Conservation (phyloP, 2,797 vertebrate genomes). For the Macropus fuliginosus region DNA sequence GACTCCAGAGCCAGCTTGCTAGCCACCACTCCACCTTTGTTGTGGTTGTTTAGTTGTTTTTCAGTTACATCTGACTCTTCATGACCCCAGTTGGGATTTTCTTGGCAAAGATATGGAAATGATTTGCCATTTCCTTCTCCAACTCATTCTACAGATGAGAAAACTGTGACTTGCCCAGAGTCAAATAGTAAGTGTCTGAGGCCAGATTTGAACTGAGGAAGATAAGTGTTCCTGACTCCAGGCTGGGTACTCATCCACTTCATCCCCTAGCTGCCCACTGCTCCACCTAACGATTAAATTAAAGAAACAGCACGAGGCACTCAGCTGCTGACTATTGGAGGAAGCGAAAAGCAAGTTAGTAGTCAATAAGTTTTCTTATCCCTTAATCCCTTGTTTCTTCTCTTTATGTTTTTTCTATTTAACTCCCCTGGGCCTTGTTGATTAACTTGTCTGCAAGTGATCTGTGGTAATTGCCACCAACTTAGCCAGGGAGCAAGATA, state of each 20-base stretch:
- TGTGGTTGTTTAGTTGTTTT: background rate
- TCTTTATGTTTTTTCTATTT: background rate
- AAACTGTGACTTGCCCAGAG: background rate
- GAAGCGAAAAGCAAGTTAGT: background rate
- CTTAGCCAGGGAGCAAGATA: background rate
- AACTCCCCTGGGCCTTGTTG: background rate
- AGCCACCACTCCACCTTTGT: background rate
- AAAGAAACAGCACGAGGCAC: constrained; percentile 1
- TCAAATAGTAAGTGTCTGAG: background rate
- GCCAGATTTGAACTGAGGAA: background rate
- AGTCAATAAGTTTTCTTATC: background rate
- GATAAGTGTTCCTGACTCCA: background rate
- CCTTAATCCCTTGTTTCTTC: background rate
- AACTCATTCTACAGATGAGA: background rate
- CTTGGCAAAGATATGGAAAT: background rate
- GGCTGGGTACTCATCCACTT: background rate
- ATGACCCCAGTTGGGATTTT: background rate
- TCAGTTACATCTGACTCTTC: background rate
- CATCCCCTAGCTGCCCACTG: background rate
- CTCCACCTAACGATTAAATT: background rate
- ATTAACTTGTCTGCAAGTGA: background rate
- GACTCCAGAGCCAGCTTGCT: background rate
- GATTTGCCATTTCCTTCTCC: background rate
- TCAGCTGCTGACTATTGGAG: background rate
- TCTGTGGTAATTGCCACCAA: background rate